These are phyloP conservation scores for Tiphia femorata DNA, from an alignment of 2,888 invertebrate genomes.

Conservation along the genomic window DNA sequence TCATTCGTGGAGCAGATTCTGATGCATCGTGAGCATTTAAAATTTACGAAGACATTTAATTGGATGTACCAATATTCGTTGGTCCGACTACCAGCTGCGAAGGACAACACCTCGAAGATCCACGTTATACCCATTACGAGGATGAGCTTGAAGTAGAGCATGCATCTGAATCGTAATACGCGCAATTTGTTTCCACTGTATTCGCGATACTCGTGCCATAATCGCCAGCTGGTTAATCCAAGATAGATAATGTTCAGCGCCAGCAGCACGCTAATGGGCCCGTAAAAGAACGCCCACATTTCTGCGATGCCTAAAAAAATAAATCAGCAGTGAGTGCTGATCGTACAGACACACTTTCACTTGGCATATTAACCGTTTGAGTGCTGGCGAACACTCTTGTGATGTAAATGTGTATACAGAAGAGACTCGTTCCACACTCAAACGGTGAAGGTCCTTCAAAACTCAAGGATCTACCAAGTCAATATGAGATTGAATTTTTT, in stretches of 20 bases:
- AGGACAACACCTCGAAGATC: conserved; percentile 77
- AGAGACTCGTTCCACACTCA: too few relatives aligned
- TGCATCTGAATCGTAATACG: conserved; percentile 70
- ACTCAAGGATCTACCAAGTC: too few relatives aligned
- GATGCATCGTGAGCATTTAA: too few relatives aligned
- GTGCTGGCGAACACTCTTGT: too few relatives aligned
- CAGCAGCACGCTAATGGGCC: conserved; percentile 75
- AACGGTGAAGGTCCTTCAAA: too few relatives aligned
- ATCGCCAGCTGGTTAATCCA: conserved; percentile 71
- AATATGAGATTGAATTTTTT: too few relatives aligned
- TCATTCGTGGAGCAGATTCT: too few relatives aligned
- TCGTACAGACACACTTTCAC: too few relatives aligned
- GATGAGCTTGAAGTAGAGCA: conserved; percentile 76
- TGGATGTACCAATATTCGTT: conserved; percentile 59
- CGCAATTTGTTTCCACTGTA: conserved; percentile 71
- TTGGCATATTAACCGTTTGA: too few relatives aligned
- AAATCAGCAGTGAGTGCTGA: too few relatives aligned
- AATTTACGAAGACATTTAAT: too few relatives aligned
- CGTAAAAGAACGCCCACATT: conserved; percentile 78
- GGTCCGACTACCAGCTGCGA: conserved; percentile 35
- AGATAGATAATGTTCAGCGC: conserved; percentile 74
- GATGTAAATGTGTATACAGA: too few relatives aligned
- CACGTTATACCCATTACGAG: conserved; percentile 80
- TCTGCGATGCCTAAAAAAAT: conserved; percentile 71
- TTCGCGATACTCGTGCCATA: conserved; percentile 73